These are phyloP conservation scores for Neolamprologus longior DNA, from an alignment of 2,113 vertebrate genomes.

Conservation along the genomic window DNA sequence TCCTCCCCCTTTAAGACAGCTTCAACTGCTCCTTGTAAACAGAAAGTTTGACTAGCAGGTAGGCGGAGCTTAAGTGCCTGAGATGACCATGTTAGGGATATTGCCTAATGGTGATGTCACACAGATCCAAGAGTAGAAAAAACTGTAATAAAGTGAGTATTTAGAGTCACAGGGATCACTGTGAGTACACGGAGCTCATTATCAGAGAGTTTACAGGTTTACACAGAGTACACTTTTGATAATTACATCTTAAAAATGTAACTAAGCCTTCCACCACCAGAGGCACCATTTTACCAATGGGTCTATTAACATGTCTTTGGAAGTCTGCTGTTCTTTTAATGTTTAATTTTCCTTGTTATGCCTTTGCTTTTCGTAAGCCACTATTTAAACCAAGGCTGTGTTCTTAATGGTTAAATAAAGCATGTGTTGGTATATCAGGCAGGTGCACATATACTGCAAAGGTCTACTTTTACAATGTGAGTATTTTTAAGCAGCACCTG, in stretches of 20 bases:
- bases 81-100: background rate
- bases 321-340: background rate
- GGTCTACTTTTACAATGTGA: background rate
- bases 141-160: background rate
- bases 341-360: background rate
- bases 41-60: background rate
- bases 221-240: background rate
- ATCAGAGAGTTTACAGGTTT: background rate
- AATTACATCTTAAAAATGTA: background rate
- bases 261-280: background rate
- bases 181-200: background rate
- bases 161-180: background rate
- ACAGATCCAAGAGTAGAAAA: background rate
- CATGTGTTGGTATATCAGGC: background rate
- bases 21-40: background rate
- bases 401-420: background rate
- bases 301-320: background rate
- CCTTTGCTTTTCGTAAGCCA: background rate
- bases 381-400: background rate
- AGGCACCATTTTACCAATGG: background rate
- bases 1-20: background rate
- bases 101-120: accelerated
- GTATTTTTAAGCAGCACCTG: background rate
- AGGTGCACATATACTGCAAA: background rate
- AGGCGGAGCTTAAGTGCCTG: background rate